Evolutionary conservation across 2,797 vertebrate genomes (phyloP).

Genomic region (Babyrousa celebensis): DNA sequence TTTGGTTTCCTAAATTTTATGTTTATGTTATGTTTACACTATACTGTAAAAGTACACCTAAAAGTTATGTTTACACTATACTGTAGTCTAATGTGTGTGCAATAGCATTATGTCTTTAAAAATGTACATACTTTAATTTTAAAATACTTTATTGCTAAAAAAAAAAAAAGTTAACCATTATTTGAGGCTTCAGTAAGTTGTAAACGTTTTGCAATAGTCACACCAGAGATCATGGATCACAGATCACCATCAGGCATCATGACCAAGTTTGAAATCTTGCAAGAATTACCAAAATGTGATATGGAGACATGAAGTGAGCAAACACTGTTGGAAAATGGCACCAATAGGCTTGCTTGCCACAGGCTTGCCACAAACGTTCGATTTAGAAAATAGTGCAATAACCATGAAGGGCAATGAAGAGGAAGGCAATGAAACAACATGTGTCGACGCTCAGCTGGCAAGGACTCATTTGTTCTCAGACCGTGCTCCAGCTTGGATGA

Average conservation of each 20-base stretch:
- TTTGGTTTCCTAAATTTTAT: neutral
- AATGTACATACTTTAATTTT: neutral
- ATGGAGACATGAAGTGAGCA: neutral
- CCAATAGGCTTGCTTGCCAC: neutral
- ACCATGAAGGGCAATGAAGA: neutral
- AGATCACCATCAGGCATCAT: neutral
- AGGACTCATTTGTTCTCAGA: neutral
- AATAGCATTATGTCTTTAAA: neutral
- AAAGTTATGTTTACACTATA: neutral
- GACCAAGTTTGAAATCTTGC: neutral
- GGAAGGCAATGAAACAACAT: fast-evolving
- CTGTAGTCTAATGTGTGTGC: neutral
- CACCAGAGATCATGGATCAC: neutral
- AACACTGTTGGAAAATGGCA: neutral
- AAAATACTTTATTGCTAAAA: neutral
- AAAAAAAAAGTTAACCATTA: neutral
- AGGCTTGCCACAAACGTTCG: neutral
- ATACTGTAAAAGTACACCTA: neutral
- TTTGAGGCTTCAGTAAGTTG: neutral
- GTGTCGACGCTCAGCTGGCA: neutral
- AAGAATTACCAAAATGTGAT: too few relatives aligned
- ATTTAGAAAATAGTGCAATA: neutral
- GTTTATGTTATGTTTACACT: neutral
- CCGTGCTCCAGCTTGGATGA: neutral
- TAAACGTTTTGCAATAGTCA: neutral